Conservation (phyloP, 2,888 invertebrate species). For the Calliphora vomitoria region DNA sequence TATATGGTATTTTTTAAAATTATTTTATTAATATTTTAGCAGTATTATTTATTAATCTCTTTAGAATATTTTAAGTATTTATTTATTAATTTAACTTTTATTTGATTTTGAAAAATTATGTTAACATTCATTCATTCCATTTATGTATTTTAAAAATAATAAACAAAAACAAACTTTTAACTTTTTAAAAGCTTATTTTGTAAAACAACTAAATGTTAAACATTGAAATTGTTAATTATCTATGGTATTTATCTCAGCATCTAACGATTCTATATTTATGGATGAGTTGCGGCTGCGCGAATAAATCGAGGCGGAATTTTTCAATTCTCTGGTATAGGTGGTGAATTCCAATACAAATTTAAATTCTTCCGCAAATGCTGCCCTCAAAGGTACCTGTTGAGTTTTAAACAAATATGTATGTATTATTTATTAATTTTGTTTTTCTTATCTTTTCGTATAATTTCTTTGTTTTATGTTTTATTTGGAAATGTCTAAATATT, state of each 20-base stretch:
- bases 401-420: not conserved
- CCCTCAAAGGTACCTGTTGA: conserved; percentile 87
- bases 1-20: not conserved
- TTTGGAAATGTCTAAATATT: conserved; percentile 40
- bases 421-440: not conserved
- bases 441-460: not conserved
- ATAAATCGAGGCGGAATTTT: conserved; percentile 84
- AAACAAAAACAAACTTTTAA: conserved; percentile 31
- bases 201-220: not conserved
- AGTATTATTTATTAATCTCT: conserved; percentile 69
- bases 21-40: conserved; percentile 35
- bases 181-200: conserved; percentile 51
- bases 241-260: conserved; percentile 65
- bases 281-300: conserved; percentile 82
- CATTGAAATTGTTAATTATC: conserved; percentile 52
- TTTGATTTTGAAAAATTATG: conserved; percentile 26
- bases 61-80: conserved; percentile 41
- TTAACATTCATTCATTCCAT: conserved; percentile 58
- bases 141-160: conserved; percentile 53
- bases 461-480: not conserved
- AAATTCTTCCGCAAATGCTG: conserved; percentile 89
- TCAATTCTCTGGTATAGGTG: conserved; percentile 89
- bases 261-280: conserved; percentile 79
- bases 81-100: conserved; percentile 35
- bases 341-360: conserved; percentile 90